Percentiles rank a stretch among this genome's conserved stretches.
phyloP scores from a whole-genome alignment of 2,113 vertebrate species.

The Narcine bancroftii region DNA sequence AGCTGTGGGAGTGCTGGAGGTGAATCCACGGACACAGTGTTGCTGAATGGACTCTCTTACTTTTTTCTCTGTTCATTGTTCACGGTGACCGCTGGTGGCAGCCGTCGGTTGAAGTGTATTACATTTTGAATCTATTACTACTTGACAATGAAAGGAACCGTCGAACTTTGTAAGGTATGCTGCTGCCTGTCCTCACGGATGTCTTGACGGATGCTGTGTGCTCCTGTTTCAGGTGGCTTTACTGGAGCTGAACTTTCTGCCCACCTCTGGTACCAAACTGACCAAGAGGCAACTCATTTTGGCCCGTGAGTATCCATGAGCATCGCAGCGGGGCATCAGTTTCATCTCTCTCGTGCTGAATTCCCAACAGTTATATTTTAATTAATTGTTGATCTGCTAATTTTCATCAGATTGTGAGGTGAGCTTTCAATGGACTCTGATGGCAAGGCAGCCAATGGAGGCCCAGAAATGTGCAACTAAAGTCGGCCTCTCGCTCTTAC shows the following conservation, averaged over 20 bases:
- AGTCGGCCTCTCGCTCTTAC: too few species aligned
- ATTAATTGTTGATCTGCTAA: background rate
- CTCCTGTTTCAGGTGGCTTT: slow-evolving; percentile 63
- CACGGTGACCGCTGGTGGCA: too few species aligned
- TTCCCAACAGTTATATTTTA: background rate
- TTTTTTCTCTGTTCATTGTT: too few species aligned
- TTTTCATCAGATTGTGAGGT: background rate
- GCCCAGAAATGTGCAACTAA: background rate
- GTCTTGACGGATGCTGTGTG: background rate
- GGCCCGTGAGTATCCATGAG: slow-evolving; percentile 66
- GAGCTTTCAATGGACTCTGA: background rate
- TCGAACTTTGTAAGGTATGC: too few species aligned
- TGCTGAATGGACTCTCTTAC: too few species aligned
- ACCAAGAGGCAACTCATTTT: slow-evolving; percentile 85
- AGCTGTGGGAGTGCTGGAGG: too few species aligned
- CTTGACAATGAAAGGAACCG: too few species aligned
- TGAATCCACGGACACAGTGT: too few species aligned
- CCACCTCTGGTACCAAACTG: slow-evolving; percentile 69
- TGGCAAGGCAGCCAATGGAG: background rate
- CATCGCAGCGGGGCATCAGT: background rate
- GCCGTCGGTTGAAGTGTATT: too few species aligned
- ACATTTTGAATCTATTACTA: too few species aligned
- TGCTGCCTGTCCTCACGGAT: too few species aligned
- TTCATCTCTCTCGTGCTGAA: background rate
- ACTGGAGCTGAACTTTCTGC: slow-evolving; percentile 83